These are phyloP conservation scores for Junco hyemalis DNA, from an alignment of 2,113 vertebrate genomes.

Conservation along the genomic window DNA sequence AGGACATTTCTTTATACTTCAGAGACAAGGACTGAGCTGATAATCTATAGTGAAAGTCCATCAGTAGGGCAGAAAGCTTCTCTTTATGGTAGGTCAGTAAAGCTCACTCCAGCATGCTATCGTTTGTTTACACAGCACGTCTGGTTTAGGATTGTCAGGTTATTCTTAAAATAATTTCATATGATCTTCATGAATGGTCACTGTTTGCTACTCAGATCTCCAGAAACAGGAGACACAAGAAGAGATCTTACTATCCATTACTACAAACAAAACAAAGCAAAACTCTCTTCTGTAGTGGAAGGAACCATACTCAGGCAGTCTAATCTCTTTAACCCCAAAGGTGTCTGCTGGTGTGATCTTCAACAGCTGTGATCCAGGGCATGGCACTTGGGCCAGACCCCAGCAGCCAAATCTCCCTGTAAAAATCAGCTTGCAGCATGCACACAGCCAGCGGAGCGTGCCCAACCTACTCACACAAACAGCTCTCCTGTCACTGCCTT, in stretches of 20 bases:
- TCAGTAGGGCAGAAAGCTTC: neutral
- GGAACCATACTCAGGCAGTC: neutral
- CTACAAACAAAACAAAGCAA: constrained; percentile 15
- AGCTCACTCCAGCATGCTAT: neutral
- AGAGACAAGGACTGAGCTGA: neutral
- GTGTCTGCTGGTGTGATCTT: neutral
- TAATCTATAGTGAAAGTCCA: neutral
- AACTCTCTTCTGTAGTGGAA: neutral
- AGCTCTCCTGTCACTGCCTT: neutral
- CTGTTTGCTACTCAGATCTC: neutral
- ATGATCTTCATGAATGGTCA: neutral
- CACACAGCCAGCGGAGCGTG: accelerated
- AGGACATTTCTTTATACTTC: neutral
- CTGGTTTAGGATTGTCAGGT: neutral
- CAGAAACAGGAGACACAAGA: neutral
- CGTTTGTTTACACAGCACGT: neutral
- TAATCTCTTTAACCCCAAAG: neutral
- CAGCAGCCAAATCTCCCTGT: neutral
- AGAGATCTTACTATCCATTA: constrained; percentile 9
- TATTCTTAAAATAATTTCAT: neutral
- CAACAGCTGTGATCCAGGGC: neutral
- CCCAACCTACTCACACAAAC: neutral
- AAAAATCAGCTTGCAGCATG: neutral
- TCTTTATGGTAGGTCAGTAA: neutral
- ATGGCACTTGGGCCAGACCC: neutral